phyloP scores from a whole-genome alignment of 1,140 invertebrate genomes.

The Tetraneura akinire region DNA sequence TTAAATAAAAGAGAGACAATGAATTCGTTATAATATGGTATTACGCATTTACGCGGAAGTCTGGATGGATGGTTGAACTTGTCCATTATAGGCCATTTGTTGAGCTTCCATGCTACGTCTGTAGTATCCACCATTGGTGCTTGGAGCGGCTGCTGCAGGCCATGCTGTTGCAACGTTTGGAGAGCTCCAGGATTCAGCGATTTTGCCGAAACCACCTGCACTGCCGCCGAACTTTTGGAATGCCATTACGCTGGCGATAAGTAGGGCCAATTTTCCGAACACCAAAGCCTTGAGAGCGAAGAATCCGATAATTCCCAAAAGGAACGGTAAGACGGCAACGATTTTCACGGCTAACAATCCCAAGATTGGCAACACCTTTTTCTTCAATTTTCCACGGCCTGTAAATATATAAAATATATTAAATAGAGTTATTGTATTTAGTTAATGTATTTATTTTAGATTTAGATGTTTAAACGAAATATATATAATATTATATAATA shows the following conservation, averaged over 20 bases:
- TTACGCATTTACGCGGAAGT: constrained; percentile 26
- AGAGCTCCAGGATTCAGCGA: constrained; percentile 53
- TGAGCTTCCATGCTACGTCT: constrained; percentile 62
- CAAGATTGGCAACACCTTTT: constrained; percentile 68
- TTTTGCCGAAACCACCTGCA: constrained; percentile 56
- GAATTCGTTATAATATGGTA: neutral
- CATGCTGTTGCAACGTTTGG: constrained; percentile 53
- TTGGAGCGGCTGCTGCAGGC: constrained; percentile 57
- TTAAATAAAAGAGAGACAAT: neutral
- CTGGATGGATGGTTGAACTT: constrained; percentile 55
- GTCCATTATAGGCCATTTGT: constrained; percentile 66
- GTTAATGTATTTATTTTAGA: too few species aligned
- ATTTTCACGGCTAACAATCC: constrained; percentile 69
- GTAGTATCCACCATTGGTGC: constrained; percentile 57
- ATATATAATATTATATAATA: too few species aligned
- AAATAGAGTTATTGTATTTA: too few species aligned
- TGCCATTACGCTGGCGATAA: constrained; percentile 68
- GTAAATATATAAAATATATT: constrained; percentile 51
- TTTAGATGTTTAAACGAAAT: too few species aligned
- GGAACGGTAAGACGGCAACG: constrained; percentile 68
- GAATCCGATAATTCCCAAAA: constrained; percentile 70
- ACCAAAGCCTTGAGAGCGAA: constrained; percentile 74
- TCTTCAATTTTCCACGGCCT: constrained; percentile 76
- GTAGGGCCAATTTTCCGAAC: constrained; percentile 73
- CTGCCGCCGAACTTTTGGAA: constrained; percentile 68